A percentile compares a stretch with the other conserved stretches of the same genome.
Conservation (phyloP, 2,888 invertebrate genomes). For the Cryptus viduatorius region DNA sequence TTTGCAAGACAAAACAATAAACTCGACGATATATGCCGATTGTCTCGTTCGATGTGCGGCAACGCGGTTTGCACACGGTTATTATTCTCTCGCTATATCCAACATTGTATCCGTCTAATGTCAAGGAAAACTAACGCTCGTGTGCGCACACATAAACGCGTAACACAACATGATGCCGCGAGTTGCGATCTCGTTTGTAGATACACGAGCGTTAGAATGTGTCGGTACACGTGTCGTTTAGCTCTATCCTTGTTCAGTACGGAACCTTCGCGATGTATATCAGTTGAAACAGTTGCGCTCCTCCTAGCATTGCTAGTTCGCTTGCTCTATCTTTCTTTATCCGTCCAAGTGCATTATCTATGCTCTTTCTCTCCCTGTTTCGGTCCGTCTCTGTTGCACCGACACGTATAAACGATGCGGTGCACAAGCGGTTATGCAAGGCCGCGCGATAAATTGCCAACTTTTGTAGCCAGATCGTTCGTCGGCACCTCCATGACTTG, state of each 20-base stretch:
- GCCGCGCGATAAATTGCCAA: constrained; percentile 72
- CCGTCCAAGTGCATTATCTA: not conserved
- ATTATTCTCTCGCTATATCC: constrained; percentile 50
- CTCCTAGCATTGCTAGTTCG: not conserved
- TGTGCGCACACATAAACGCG: constrained; percentile 28
- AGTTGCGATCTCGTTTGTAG: constrained; percentile 21
- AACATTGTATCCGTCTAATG: constrained; percentile 77
- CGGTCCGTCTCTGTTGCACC: constrained; percentile 33
- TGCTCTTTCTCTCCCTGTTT: constrained; percentile 25
- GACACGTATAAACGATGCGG: not conserved
- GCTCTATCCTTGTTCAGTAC: constrained; percentile 61
- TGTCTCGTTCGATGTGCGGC: not conserved
- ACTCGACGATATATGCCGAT: not conserved
- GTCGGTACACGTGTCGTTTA: constrained; percentile 70
- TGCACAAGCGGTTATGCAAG: constrained; percentile 71
- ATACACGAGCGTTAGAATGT: constrained; percentile 51
- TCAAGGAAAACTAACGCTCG: constrained; percentile 76
- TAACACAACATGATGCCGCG: not conserved
- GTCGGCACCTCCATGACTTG: constrained; percentile 48
- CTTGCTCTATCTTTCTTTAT: not conserved
- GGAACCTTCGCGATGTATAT: constrained; percentile 32
- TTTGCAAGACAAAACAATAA: not conserved
- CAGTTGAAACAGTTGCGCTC: not conserved
- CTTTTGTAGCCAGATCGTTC: constrained; percentile 72
- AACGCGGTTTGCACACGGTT: not conserved